Evolutionary conservation across 2,797 vertebrate species (phyloP).

Genomic region (Eulemur rubriventer): DNA sequence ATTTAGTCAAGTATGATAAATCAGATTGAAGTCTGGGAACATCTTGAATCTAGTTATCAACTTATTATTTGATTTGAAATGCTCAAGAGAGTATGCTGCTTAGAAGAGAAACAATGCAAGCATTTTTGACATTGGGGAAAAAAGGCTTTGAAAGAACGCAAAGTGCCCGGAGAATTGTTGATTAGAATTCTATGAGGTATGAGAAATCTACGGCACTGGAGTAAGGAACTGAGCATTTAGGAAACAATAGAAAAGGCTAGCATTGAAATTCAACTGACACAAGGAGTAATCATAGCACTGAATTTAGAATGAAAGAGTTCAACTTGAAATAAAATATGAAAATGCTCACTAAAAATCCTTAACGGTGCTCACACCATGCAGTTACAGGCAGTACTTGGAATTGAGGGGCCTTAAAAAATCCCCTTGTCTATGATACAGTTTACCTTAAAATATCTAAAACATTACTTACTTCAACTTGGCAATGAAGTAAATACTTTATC

Average conservation of each 20-base stretch:
- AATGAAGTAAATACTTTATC: not conserved
- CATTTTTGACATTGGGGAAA: constrained; percentile 76
- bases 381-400: not conserved
- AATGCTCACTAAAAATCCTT: not conserved
- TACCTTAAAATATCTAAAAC: not conserved
- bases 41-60: constrained; percentile 77
- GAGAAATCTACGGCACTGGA: constrained; percentile 76
- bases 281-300: constrained; percentile 73
- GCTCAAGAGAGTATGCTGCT: constrained; percentile 71
- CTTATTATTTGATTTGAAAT: constrained; percentile 80
- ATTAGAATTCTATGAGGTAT: constrained; percentile 83
- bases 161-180: constrained; percentile 77
- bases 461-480: not conserved
- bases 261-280: constrained; percentile 83
- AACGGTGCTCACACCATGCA: not conserved
- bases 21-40: constrained; percentile 66
- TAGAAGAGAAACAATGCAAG: constrained; percentile 67
- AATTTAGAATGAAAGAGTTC: constrained; percentile 79
- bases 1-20: constrained; percentile 75
- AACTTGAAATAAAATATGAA: constrained; percentile 76
- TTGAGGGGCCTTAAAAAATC: not conserved
- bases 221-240: constrained; percentile 81
- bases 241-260: constrained; percentile 76
- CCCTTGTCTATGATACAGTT: not conserved
- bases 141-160: constrained; percentile 68